Base-by-base conservation (phyloP, 2,113 vertebrate species). In the Ploceus nigricollis region DNA sequence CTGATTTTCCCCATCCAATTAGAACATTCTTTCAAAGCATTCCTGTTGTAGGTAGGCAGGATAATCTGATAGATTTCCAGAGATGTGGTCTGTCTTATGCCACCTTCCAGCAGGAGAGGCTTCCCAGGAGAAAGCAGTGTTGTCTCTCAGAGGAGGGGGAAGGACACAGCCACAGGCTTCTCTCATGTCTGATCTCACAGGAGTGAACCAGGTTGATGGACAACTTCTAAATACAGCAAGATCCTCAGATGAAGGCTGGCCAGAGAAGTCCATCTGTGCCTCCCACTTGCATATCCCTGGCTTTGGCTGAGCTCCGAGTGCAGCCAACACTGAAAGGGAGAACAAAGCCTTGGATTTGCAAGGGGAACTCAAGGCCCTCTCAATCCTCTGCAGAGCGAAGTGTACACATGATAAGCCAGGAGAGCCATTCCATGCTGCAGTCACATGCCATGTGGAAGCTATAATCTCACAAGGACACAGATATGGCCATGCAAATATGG, bases 381-480 rank as follows among this genome's bases (percentile, higher is more conserved):
- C 79, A 66, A 5, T 10, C 51, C 61, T 37, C 78, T 54, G 71
- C 54, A 87, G 63, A 53, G 64, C 21, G 8, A 91, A 76, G 37
- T 73, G 75, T 82, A 88, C 75, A 40, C 40, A 33, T 1, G 48
- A 82, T 80, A 95, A 95, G 48, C 14, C 84, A 79, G 25, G 45
- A 79, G 37, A 69, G 50, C 80, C 80, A 23, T 53, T 94, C 80
- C 15, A 8, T 2, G 22, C 40, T 33, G 56, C 21, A 28, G 89
- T 84, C 95, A 93, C 86, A 39, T 94, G 96, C 60, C 61, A 15
- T 3, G 5, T 37, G 79, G 90, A 93, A 88, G 68, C 85, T 81
- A 72, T 90, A 78, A 94, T 90, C 95, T 96, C 80, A 53, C 91
- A 77, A 89, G 95, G 81, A 94, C 89, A 92, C 42, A 87, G 95